A percentile compares a stretch with the other conserved stretches of the same genome.
phyloP scores from a whole-genome alignment of 1,140 invertebrate genomes.

The Pseudoatta argentina region DNA sequence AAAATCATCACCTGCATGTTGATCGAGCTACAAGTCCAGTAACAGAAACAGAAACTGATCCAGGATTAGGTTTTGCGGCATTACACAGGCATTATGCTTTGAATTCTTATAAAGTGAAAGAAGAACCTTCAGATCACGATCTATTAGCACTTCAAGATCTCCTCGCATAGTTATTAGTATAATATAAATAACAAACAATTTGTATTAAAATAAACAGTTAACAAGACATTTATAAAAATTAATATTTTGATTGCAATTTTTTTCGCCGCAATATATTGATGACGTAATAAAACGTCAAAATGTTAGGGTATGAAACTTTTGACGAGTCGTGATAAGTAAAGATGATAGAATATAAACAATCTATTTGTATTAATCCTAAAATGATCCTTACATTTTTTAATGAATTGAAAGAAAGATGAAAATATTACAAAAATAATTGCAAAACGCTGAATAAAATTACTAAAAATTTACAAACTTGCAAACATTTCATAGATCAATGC shows the following conservation, averaged over 20 bases:
- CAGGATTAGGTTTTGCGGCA: constrained; percentile 81
- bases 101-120: constrained; percentile 79
- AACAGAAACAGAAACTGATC: constrained; percentile 82
- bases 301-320: not conserved
- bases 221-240: not conserved
- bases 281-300: not conserved
- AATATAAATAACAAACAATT: constrained; percentile 14
- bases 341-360: not conserved
- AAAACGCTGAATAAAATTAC: too few species aligned
- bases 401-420: too few species aligned
- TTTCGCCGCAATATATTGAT: not conserved
- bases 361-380: too few species aligned
- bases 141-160: constrained; percentile 80
- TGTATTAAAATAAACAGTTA: constrained; percentile 25
- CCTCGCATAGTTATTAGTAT: constrained; percentile 60
- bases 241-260: not conserved
- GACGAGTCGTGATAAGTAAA: not conserved
- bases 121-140: constrained; percentile 82
- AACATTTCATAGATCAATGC: too few species aligned
- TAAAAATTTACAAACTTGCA: too few species aligned
- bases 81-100: constrained; percentile 81
- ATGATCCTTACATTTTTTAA: too few species aligned
- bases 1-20: constrained; percentile 73
- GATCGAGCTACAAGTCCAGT: constrained; percentile 77
- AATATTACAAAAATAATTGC: too few species aligned